Conservation (phyloP, 2,797 vertebrate species). For the Pipistrellus pipistrellus region DNA sequence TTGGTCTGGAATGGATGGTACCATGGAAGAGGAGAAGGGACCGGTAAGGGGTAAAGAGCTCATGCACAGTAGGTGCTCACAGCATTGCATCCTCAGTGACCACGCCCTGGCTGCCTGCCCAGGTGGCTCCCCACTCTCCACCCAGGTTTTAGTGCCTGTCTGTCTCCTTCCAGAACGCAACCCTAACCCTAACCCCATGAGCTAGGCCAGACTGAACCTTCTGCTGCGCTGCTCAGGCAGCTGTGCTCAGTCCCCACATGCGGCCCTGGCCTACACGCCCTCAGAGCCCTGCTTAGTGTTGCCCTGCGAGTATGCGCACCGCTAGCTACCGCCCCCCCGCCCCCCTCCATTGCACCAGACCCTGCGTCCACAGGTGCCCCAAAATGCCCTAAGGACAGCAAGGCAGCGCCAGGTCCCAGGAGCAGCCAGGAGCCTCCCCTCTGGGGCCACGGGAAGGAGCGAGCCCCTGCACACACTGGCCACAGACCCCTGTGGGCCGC, state of each 20-base stretch:
- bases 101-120: constrained; percentile 90
- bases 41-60: background rate
- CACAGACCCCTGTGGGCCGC: constrained; percentile 87
- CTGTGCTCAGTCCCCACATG: background rate
- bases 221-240: constrained; percentile 76
- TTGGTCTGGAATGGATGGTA: background rate
- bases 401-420: constrained; percentile 90
- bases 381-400: constrained; percentile 70
- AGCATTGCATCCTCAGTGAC: constrained; percentile 79
- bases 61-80: background rate
- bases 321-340: constrained; percentile 80
- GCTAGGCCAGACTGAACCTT: constrained; percentile 87
- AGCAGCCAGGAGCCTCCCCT: constrained; percentile 64
- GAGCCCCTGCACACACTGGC: constrained; percentile 91
- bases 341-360: accelerated
- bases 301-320: constrained; percentile 94
- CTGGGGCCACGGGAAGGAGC: constrained; percentile 87
- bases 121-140: constrained; percentile 93
- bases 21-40: background rate
- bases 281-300: constrained; percentile 94
- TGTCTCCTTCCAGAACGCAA: constrained; percentile 92
- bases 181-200: constrained; percentile 76
- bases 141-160: constrained; percentile 93
- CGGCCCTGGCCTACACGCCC: constrained; percentile 86
- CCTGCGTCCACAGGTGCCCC: constrained; percentile 80